phyloP scores from a whole-genome alignment of 2,888 invertebrate genomes.

The Athrips mouffetella region DNA sequence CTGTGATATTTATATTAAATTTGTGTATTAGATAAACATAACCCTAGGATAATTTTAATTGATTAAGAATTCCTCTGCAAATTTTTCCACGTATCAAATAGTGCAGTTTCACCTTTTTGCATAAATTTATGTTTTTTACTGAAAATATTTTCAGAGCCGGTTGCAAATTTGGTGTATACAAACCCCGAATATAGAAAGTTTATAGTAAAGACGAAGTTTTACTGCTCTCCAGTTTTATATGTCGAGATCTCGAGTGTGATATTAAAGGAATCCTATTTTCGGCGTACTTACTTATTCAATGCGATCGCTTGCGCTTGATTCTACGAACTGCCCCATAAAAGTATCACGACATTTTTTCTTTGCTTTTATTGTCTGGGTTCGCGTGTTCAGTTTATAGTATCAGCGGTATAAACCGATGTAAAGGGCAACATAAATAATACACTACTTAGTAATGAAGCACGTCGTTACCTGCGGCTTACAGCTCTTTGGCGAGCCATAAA shows the following conservation, averaged over 20 bases:
- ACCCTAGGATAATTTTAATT: constrained; percentile 41
- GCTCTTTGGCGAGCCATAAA: constrained; percentile 49
- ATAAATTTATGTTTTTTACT: constrained; percentile 32
- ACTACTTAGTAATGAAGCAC: constrained; percentile 58
- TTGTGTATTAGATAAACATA: constrained; percentile 71
- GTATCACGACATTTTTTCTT: constrained; percentile 28
- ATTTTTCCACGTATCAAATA: constrained; percentile 5
- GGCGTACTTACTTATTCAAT: constrained; percentile 17
- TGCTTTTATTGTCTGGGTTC: constrained; percentile 26
- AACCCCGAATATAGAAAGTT: constrained; percentile 58
- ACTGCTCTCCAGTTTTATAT: constrained; percentile 29
- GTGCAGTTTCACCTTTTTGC: constrained; percentile 1
- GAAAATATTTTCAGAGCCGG: constrained; percentile 61
- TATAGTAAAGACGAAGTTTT: constrained; percentile 43
- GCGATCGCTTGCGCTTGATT: constrained; percentile 16
- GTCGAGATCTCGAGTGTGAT: constrained; percentile 10
- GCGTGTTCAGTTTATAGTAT: constrained; percentile 40
- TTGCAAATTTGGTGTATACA: constrained; percentile 49
- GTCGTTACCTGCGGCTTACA: constrained; percentile 53
- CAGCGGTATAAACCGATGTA: constrained; percentile 40
- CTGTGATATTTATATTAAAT: constrained; percentile 78
- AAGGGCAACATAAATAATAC: constrained; percentile 51
- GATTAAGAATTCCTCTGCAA: constrained; percentile 22
- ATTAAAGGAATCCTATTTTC: constrained; percentile 20
- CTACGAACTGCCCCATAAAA: constrained; percentile 24